phyloP scores from a whole-genome alignment of 1,140 invertebrate species.

The Pygmarrhopalites habei region DNA sequence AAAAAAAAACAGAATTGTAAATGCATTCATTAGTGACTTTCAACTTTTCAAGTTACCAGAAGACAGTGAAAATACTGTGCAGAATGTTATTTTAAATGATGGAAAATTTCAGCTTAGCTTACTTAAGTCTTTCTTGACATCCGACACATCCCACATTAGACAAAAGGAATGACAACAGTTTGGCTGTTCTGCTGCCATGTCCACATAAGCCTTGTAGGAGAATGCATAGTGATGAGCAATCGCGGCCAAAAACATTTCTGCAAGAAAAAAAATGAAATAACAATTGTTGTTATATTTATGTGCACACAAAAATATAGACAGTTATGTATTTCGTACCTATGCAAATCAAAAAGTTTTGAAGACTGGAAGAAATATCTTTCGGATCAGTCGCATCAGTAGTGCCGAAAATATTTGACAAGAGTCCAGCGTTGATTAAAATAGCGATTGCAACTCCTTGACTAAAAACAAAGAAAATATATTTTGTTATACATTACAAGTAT shows the following conservation, averaged over 20 bases:
- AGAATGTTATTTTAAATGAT: too few relatives aligned
- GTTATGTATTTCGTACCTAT: too few relatives aligned
- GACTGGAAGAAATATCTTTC: slow-evolving; percentile 62
- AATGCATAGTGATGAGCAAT: slow-evolving; percentile 93
- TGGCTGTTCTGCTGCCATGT: slow-evolving; percentile 48
- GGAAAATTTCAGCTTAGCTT: too few relatives aligned
- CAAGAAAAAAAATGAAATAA: too few relatives aligned
- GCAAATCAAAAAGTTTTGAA: slow-evolving; percentile 91
- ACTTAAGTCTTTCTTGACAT: slow-evolving; percentile 81
- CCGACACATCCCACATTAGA: slow-evolving; percentile 90
- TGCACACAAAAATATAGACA: too few relatives aligned
- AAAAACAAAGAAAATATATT: slow-evolving; percentile 47
- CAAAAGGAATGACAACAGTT: slow-evolving; percentile 57
- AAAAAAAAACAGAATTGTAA: too few relatives aligned
- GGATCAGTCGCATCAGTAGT: slow-evolving; percentile 56
- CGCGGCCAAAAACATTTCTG: slow-evolving; percentile 95
- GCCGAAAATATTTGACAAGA: slow-evolving; percentile 64
- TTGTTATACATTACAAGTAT: too few relatives aligned
- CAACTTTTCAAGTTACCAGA: too few relatives aligned
- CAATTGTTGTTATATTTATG: too few relatives aligned
- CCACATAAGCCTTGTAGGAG: slow-evolving; percentile 77
- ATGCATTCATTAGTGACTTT: too few relatives aligned
- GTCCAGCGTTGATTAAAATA: slow-evolving; percentile 67
- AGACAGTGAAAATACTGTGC: too few relatives aligned
- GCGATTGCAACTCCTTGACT: slow-evolving; percentile 88